Base-by-base conservation (phyloP, 2,888 invertebrate genomes). In the Zaprionus bogoriensis region DNA sequence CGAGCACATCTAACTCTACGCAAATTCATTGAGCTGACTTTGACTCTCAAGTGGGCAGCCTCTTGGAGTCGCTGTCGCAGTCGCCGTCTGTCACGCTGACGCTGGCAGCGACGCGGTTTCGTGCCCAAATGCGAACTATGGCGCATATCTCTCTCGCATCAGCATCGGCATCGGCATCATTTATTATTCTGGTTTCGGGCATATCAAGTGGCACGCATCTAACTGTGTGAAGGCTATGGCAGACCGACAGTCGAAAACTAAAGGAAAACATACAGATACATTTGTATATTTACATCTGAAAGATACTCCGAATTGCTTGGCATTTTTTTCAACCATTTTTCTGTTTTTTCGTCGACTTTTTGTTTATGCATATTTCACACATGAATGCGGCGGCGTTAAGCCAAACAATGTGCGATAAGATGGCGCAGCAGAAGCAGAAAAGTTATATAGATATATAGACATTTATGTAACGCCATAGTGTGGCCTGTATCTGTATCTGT, bases 161-260 rank as follows among this genome's bases (percentile, higher is more conserved):
- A 59, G 53, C 54, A 58, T 73, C 32, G 68, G 53, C 59, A 47
- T 52, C 79, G 62, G 59, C 68, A 62, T 60, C 86, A 87, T 80
- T 87, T 87, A 63, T 82, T 85, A 80, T 87, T 78, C 87, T 82
- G 74, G 68, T 79, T 78, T 86, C 58, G 68, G 73, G 67, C 82
- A 67, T 87, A 79, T 79, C 79, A 73, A 85, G 78, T 87, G 78
- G 87, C 87, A 81, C 63, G 82, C 85, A 79, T 78, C 78, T 87
- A 69, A 81, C 85, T 87, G 66, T 79, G 78, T 87, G 87, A 79
- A 79, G 78, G 78, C 78, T 84, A 54, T 53, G 74, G 38, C 51
- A 50, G 50, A 46, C 44, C 28, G 27, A 57, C 42, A 69, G 30
- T 41, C 28, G 17, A 5, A 62, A 41, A 41, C 17, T 19, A 10